Evolutionary conservation across 2,113 vertebrate species (phyloP).

Genomic region (Chaenogobius annularis): DNA sequence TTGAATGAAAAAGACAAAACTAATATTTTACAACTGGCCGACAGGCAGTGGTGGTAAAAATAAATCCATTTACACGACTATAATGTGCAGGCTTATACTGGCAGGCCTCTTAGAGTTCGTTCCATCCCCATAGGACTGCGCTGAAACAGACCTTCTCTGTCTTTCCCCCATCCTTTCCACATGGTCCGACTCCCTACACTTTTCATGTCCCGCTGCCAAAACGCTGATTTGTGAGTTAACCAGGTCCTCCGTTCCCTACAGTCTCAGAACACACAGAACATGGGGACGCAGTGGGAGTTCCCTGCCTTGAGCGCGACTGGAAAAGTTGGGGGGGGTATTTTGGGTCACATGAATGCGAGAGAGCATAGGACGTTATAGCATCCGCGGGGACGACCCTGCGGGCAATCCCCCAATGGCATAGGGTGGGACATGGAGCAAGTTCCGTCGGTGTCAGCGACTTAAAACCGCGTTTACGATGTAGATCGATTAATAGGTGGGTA

Average conservation of each 20-base stretch:
- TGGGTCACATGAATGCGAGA: constrained; percentile 74
- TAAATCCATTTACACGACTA: constrained; percentile 42
- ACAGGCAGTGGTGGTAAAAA: constrained; percentile 46
- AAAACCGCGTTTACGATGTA: too few relatives aligned
- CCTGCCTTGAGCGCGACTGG: constrained; percentile 39
- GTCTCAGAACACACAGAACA: constrained; percentile 32
- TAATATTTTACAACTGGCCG: constrained; percentile 46
- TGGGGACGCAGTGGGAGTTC: constrained; percentile 58
- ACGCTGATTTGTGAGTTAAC: constrained; percentile 53
- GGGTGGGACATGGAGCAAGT: too few relatives aligned
- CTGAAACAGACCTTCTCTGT: constrained; percentile 51
- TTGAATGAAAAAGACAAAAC: constrained; percentile 44
- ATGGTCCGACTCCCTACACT: constrained; percentile 26
- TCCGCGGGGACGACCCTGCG: constrained; percentile 61
- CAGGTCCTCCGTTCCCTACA: constrained; percentile 22
- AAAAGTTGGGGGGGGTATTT: constrained; percentile 17
- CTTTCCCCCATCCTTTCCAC: constrained; percentile 44
- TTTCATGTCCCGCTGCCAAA: constrained; percentile 44
- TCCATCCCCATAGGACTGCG: constrained; percentile 31
- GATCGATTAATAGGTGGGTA: too few relatives aligned
- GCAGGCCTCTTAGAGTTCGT: constrained; percentile 34
- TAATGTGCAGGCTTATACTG: constrained; percentile 34
- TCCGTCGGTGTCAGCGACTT: too few relatives aligned
- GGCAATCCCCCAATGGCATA: constrained; percentile 57
- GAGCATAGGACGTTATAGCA: too few relatives aligned